Base-by-base conservation (phyloP, 2,888 invertebrate species). In the Xylota sylvarum region DNA sequence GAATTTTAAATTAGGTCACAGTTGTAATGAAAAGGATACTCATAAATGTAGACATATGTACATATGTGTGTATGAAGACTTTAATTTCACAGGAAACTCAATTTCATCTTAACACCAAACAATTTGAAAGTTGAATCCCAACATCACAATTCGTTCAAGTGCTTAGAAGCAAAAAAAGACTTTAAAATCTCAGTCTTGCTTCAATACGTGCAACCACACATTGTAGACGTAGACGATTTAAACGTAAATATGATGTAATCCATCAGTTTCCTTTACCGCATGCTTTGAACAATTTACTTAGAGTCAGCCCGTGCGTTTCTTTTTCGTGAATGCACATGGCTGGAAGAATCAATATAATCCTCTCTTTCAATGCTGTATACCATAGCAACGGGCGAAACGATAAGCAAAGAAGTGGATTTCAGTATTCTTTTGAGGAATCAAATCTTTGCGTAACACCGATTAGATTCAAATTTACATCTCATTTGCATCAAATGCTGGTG, bases 401-500 rank as follows among this genome's bases (percentile, higher is more conserved):
- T n/a, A 37, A 23, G 17, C 17, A 56, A 32, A 30, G 23, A 37
- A 65, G 23, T 64, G 43, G 67, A 74, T 80, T 64, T 58, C 27
- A 37, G 58, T 48, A 60, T 60, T 80, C 72, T 80, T 80, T 81
- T 79, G 76, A 67, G 60, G 55, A 81, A 72, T 85, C 85, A 81
- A 77, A 86, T 81, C 85, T 77, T 77, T 81, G 67, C 60, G 67
- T 67, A 65, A 19, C 72, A 73, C 77, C 81, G 81, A 81, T 86
- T 81, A 86, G 85, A 86, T 86, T 81, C 50, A 50, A 81, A 86
- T 81, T 86, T 86, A 72, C 81, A 86, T 86, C 72, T 86, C 77
- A 86, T 86, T 86, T 86, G 72, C 62, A 86, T 77, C 58, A n/a
- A 70, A 76, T 77, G 72, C 77, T 77, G 76, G 81, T 72, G 32